Percentiles rank a stretch among this genome's conserved stretches.
These are phyloP conservation scores for Empidonax alnorum DNA, from an alignment of 2,113 vertebrate genomes.

Conservation along the genomic window DNA sequence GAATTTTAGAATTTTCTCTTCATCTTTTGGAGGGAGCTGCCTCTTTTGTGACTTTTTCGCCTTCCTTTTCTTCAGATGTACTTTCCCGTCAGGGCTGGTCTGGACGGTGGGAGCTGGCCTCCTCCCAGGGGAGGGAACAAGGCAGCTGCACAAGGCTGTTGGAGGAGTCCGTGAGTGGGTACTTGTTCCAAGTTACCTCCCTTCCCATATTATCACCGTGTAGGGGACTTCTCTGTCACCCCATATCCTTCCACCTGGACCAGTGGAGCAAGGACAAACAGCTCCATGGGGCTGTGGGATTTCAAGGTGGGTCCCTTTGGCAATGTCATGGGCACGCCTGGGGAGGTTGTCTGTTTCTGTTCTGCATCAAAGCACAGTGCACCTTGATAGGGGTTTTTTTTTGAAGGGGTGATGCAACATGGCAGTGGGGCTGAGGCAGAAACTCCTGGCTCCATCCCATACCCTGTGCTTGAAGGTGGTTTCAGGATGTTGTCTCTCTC, in stretches of 20 bases:
- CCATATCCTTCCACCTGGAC: not conserved
- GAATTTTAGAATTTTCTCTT: not conserved
- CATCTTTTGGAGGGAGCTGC: not conserved
- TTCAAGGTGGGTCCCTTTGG: not conserved
- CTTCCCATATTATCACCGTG: not conserved
- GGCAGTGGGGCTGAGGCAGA: not conserved
- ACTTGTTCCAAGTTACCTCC: not conserved
- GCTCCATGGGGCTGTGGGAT: not conserved
- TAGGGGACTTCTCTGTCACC: not conserved
- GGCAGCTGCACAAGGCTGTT: rapidly evolving
- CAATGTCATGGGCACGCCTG: rapidly evolving
- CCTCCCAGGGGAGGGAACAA: rapidly evolving
- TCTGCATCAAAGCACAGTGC: not conserved
- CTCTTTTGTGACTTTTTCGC: not conserved
- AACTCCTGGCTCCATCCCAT: not conserved
- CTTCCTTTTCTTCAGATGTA: not conserved
- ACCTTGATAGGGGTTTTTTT: not conserved
- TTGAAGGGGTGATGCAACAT: not conserved
- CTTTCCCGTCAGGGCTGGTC: not conserved
- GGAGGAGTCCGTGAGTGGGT: not conserved
- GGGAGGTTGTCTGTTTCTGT: not conserved
- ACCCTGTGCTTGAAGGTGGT: not conserved
- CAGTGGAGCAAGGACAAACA: rapidly evolving
- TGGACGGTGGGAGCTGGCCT: not conserved
- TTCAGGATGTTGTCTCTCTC: not conserved